These are phyloP conservation scores for Phyllotis vaccarum DNA, from an alignment of 2,797 vertebrate species.

Conservation along the genomic window DNA sequence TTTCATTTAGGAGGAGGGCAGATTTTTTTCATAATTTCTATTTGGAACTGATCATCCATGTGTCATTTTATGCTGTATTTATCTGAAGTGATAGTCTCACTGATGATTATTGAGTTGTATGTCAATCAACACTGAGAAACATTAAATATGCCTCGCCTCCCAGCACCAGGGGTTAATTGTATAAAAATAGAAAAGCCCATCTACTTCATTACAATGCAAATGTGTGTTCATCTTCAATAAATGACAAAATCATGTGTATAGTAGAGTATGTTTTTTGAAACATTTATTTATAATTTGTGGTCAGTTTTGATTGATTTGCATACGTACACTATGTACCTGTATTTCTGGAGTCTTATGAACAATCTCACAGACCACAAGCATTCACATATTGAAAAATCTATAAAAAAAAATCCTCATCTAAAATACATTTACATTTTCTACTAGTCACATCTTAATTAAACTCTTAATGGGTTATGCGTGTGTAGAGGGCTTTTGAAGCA, in stretches of 20 bases:
- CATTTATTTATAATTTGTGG: background rate
- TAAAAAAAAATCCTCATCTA: background rate
- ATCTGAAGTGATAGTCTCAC: background rate
- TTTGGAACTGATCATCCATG: background rate
- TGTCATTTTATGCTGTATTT: background rate
- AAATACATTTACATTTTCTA: background rate
- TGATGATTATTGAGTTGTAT: background rate
- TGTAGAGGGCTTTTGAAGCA: background rate
- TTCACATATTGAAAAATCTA: background rate
- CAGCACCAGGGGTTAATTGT: background rate
- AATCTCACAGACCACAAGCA: background rate
- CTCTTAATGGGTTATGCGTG: background rate
- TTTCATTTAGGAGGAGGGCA: background rate
- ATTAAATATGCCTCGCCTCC: background rate
- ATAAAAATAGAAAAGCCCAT: background rate
- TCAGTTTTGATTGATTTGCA: background rate
- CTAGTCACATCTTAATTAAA: background rate
- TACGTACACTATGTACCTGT: background rate
- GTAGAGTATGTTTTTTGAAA: background rate
- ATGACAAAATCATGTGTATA: background rate
- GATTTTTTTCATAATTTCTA: background rate
- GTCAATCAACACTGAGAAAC: background rate
- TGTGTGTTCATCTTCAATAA: too few relatives aligned
- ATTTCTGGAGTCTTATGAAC: background rate
- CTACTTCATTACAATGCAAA: too few relatives aligned